Conservation (phyloP, 2,113 vertebrate genomes). For the Cyprinodon variegatus region DNA sequence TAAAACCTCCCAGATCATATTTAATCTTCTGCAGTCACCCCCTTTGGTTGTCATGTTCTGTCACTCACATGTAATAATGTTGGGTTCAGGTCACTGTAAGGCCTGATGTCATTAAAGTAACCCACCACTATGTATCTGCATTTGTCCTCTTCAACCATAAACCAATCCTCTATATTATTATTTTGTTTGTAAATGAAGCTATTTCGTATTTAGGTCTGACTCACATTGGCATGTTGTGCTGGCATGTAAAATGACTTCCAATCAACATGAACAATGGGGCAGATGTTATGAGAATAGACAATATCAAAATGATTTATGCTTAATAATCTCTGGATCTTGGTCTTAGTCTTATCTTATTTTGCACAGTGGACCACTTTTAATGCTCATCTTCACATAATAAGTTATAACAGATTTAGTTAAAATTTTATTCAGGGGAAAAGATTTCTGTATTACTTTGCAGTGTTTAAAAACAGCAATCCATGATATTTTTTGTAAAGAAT, state of each 20-base stretch:
- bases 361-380: slow-evolving; percentile 3
- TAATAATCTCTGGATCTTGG: neutral
- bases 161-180: neutral
- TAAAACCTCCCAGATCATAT: neutral
- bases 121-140: neutral
- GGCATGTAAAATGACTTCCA: slow-evolving; percentile 8
- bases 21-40: too few species aligned
- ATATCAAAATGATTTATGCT: slow-evolving; percentile 12
- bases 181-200: neutral
- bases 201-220: slow-evolving; percentile 1
- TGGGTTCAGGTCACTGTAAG: too few species aligned
- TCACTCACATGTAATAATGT: too few species aligned
- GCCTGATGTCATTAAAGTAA: neutral
- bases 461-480: neutral
- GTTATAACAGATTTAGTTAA: neutral
- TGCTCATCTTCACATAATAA: neutral
- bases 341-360: slow-evolving; percentile 23
- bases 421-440: neutral
- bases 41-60: too few species aligned
- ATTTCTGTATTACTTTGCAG: neutral
- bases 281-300: slow-evolving; percentile 26
- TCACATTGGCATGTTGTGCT: neutral
- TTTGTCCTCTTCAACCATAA: neutral
- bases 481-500: neutral
- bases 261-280: slow-evolving; percentile 17